Conservation (phyloP, 1,140 invertebrate species). For the Acromyrmex echinatior region DNA sequence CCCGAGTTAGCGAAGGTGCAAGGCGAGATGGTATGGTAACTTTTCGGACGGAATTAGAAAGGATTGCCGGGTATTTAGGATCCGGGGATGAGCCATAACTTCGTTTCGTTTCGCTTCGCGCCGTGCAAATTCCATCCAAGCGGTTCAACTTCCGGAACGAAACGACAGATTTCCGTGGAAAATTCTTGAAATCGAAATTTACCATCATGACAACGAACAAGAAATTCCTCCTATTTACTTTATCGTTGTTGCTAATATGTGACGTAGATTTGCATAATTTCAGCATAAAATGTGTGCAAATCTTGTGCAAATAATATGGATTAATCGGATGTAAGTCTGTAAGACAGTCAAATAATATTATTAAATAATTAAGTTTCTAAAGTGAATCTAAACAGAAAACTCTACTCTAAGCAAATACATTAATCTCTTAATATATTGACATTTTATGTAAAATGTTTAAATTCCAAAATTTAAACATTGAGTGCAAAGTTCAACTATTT, state of each 20-base stretch:
- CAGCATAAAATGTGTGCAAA: background rate
- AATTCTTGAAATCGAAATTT: constrained; percentile 71
- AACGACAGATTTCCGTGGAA: constrained; percentile 66
- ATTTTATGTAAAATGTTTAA: background rate
- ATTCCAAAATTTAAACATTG: background rate
- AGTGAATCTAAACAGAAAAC: background rate
- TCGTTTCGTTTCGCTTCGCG: constrained; percentile 57
- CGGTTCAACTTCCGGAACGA: constrained; percentile 49
- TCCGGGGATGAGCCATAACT: constrained; percentile 65
- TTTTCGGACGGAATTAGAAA: constrained; percentile 67
- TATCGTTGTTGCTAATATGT: background rate
- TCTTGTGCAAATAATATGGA: background rate
- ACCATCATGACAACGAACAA: background rate
- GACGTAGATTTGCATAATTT: constrained; percentile 6
- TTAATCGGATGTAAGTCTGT: background rate
- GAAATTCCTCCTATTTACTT: constrained; percentile 34
- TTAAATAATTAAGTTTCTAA: background rate
- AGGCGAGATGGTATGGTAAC: constrained; percentile 19
- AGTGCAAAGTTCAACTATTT: background rate
- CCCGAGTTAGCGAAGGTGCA: background rate
- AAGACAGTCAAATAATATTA: background rate
- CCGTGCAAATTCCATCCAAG: constrained; percentile 49
- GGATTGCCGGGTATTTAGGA: constrained; percentile 68
- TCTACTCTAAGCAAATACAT: constrained; percentile 2
- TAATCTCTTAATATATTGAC: background rate